Conservation (phyloP, 1,140 invertebrate genomes). For the Magallana gigas region DNA sequence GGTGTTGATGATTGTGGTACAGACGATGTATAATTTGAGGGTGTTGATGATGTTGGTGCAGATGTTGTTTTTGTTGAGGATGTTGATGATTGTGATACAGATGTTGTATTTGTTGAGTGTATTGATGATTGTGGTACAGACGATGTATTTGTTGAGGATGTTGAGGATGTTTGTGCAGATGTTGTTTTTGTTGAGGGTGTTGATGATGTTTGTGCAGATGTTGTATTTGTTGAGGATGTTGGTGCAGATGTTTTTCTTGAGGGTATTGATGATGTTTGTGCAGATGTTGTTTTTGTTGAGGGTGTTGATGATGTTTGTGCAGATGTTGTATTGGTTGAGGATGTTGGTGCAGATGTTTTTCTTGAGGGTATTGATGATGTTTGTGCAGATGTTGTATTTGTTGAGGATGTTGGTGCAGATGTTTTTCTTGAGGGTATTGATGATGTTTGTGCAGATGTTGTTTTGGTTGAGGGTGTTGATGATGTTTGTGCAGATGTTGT, state of each 20-base stretch:
- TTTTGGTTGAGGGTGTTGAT: not conserved
- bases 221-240: not conserved
- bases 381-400: not conserved
- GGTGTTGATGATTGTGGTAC: too few species aligned
- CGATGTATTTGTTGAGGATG: too few species aligned
- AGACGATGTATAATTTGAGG: too few species aligned
- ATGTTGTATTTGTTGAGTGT: too few species aligned
- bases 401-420: not conserved
- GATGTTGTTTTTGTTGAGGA: too few species aligned
- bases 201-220: not conserved
- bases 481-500: not conserved
- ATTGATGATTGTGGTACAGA: too few species aligned
- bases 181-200: too few species aligned
- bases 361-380: not conserved
- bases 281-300: not conserved
- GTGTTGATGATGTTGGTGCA: too few species aligned
- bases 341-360: not conserved
- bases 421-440: not conserved
- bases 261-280: not conserved
- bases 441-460: not conserved
- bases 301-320: not conserved
- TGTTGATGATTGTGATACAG: too few species aligned
- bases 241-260: too few species aligned
- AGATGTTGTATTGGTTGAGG: not conserved
- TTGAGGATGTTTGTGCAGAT: too few species aligned